Base-by-base conservation (phyloP, 2,113 vertebrate species). In the zebrafish (Danio rerio) region DNA sequence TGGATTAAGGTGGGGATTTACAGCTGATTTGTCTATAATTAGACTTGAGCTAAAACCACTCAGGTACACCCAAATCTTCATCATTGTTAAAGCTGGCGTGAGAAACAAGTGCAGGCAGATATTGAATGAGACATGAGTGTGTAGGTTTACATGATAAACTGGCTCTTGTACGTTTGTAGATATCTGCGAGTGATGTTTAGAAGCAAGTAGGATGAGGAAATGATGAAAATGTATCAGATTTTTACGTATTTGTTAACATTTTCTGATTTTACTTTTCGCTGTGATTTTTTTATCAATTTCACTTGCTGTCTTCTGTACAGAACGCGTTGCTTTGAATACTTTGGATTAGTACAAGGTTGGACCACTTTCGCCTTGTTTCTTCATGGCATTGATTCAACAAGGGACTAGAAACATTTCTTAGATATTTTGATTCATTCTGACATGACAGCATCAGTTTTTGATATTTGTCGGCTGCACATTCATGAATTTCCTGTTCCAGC, bases 51-150 rank as follows among this genome's bases (percentile, higher is more conserved):
- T 47, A 69, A 42, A 74, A 74, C 7, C 2, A 12, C 42, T 21
- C 12, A 59, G 55, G 50, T 62, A 52, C 45, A 77, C 75, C 59
- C 75, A 62, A 77, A 63, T 63, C 43, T 6, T 61, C 42, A 49
- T 76, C 11, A 45, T 49, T 47, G 18, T 13, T 18, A 47, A 76
- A 42, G 55, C 8, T 45, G 9, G 40, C 0, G n/a, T 74, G 53
- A 58, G 53, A 74, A 74, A 59, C n/a, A 8, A 47, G 10, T 47
- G 31, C 21, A 10, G 20, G 69, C 5, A 12, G 52, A 56, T 74
- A 56, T 12, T 61, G 11, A 61, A 49, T 63, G 58, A 73, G 20
- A 40, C 68, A 50, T 13, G 1, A 75, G 3, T 43, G 11, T 47
- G 53, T 47, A 11, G 42, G 16, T 68, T 16, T 45, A 18, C 15